Evolutionary conservation across 35 echinoderm and acorn worm genomes (phyloP), one percentile per base, ranked within the genome.

Genomic region (Amphiura filiformis): DNA sequence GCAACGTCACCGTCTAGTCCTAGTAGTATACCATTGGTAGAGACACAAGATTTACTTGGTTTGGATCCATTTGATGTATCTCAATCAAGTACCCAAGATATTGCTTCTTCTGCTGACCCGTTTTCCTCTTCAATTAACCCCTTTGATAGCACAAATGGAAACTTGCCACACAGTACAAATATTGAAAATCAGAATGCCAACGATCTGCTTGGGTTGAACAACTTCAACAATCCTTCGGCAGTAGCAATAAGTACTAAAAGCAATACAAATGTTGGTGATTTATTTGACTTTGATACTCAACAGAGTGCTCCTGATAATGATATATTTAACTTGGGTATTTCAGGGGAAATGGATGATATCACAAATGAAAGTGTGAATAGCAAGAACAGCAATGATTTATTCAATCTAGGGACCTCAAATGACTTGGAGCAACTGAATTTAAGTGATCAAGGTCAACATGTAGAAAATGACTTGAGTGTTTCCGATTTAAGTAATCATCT

Each of bases 61-160:
- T 32, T 93, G n/a, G 92, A 93, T 81, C 87, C 87, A 31, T 83
- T 93, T 65, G 89, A 18, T 56, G 57, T 86, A 22, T 14, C 78
- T 75, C 38, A 82, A 47, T 17, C 36, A 34, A 32, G 36, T 39
- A 47, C 9, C 31, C n/a, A n/a, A n/a, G n/a, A n/a, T n/a, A n/a
- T n/a, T n/a, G n/a, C n/a, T n/a, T n/a, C n/a, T n/a, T 32, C 13
- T 15, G 38, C 34, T 31, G 34, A 0, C 3, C 32, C 39, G 26
- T 30, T 1, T 35, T 28, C 38, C 23, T 37, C 76, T 78, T 37
- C 76, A 1, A 49, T 32, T 47, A 83, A 83, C 56, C 81, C 81
- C 0, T 83, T 83, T 83, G 5, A 47, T 4, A 47, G 17, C 41
- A 47, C 41, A 47, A 47, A 47, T 17, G 80, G 36, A 23, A 75